A percentile compares a stretch with the other conserved stretches of the same genome.
Conservation (phyloP, 2,797 vertebrate genomes). For the Syndactyla subalaris region DNA sequence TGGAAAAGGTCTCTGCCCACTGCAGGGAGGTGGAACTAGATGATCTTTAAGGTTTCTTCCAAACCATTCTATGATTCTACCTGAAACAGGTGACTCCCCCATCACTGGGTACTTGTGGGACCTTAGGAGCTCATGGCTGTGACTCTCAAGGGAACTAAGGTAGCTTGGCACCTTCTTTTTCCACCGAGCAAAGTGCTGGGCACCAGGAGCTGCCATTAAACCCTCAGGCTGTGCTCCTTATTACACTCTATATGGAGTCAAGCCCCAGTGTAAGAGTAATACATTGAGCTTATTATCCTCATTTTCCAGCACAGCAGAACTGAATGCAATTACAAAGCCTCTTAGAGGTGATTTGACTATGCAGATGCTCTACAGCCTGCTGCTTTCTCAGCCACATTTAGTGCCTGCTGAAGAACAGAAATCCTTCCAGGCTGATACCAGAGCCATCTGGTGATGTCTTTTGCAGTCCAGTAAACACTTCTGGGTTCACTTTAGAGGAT, state of each 20-base stretch:
- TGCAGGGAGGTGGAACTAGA: neutral
- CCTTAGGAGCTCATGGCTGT: neutral
- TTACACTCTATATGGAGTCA: neutral
- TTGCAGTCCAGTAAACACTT: constrained; percentile 46
- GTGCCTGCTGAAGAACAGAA: constrained; percentile 19
- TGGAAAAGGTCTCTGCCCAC: neutral
- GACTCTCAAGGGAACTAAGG: neutral
- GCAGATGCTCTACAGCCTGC: constrained; percentile 32
- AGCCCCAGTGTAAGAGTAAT: neutral
- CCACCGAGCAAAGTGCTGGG: neutral
- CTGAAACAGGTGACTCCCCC: neutral
- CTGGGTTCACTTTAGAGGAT: constrained; percentile 41
- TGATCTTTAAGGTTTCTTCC: neutral
- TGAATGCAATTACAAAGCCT: constrained; percentile 35
- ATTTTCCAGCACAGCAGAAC: constrained; percentile 38
- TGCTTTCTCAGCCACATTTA: constrained; percentile 56
- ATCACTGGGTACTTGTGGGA: neutral
- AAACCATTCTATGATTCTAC: neutral
- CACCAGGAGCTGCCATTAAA: neutral
- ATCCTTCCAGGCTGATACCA: constrained; percentile 49
- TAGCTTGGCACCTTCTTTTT: neutral
- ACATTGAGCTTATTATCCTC: constrained; percentile 26
- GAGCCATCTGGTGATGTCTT: constrained; percentile 61
- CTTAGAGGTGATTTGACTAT: constrained; percentile 51
- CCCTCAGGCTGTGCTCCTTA: neutral